Conservation (phyloP, 2,888 invertebrate genomes). For the Plemyria rubiginata region DNA sequence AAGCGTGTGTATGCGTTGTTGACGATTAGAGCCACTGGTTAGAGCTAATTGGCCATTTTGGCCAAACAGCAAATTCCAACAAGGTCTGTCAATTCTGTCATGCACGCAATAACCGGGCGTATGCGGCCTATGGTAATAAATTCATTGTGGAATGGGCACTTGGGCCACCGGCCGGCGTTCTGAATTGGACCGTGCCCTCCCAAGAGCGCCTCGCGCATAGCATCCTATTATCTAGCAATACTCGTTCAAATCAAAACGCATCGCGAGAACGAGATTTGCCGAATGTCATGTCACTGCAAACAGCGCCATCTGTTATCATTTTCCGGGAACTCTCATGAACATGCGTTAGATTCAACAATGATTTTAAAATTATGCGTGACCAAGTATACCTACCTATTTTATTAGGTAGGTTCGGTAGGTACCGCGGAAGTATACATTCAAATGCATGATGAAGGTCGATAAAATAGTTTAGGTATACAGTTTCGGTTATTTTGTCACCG, state of each 20-base stretch:
- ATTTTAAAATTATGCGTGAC: conserved; percentile 45
- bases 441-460: conserved; percentile 73
- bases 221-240: conserved; percentile 62
- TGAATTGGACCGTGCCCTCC: conserved; percentile 81
- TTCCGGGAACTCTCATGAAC: conserved; percentile 20
- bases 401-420: conserved; percentile 29
- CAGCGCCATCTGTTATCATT: conserved; percentile 49
- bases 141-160: conserved; percentile 80
- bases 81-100: conserved; percentile 48
- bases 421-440: conserved; percentile 68
- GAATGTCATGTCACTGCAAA: conserved; percentile 11
- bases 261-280: conserved; percentile 43
- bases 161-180: conserved; percentile 68
- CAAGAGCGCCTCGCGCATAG: conserved; percentile 75
- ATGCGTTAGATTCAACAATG: conserved; percentile 21
- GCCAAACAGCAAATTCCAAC: conserved; percentile 53
- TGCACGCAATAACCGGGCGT: conserved; percentile 75
- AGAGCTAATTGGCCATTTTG: conserved; percentile 62
- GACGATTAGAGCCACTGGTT: too few relatives aligned
- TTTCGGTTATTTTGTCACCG: conserved; percentile 3
- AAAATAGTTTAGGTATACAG: conserved; percentile 8
- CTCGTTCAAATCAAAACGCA: conserved; percentile 69
- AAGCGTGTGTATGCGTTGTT: neutral
- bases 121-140: conserved; percentile 78
- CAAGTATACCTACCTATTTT: conserved; percentile 49